Evolutionary conservation across 2,888 invertebrate species (phyloP).

Genomic region (Eilema depressum): DNA sequence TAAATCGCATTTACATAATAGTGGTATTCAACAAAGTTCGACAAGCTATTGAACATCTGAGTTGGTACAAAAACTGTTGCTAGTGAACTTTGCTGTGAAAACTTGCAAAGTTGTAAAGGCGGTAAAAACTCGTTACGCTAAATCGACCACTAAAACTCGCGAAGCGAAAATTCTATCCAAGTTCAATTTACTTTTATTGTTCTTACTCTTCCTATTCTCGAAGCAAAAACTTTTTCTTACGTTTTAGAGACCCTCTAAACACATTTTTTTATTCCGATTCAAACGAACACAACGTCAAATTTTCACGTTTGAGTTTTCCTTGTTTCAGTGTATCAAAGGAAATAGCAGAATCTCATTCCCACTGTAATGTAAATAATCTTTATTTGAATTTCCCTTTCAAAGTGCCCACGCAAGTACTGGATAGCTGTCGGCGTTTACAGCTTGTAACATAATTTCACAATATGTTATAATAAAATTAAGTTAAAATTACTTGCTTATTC

Average conservation of each 20-base stretch:
- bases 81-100: conserved; percentile 68
- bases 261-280: conserved; percentile 76
- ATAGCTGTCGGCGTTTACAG: conserved; percentile 19
- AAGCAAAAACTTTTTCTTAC: conserved; percentile 70
- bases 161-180: conserved; percentile 86
- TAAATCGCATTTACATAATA: conserved; percentile 38
- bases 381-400: conserved; percentile 63
- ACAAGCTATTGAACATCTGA: conserved; percentile 53
- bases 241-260: conserved; percentile 73
- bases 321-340: conserved; percentile 68
- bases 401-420: conserved; percentile 29
- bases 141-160: conserved; percentile 85
- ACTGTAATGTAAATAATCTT: conserved; percentile 64
- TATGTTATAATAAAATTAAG: neutral
- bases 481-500: neutral
- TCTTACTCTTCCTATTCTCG: conserved; percentile 78
- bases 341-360: conserved; percentile 60
- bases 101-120: conserved; percentile 81
- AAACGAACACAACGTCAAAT: conserved; percentile 70
- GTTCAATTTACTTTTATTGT: conserved; percentile 86
- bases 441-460: neutral
- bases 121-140: conserved; percentile 85
- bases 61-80: conserved; percentile 61
- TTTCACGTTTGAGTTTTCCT: conserved; percentile 67
- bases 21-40: conserved; percentile 45